Evolutionary conservation across 2,888 invertebrate genomes (phyloP), one percentile per base, ranked within the genome.

Genomic region (Phyllotreta striolata): DNA sequence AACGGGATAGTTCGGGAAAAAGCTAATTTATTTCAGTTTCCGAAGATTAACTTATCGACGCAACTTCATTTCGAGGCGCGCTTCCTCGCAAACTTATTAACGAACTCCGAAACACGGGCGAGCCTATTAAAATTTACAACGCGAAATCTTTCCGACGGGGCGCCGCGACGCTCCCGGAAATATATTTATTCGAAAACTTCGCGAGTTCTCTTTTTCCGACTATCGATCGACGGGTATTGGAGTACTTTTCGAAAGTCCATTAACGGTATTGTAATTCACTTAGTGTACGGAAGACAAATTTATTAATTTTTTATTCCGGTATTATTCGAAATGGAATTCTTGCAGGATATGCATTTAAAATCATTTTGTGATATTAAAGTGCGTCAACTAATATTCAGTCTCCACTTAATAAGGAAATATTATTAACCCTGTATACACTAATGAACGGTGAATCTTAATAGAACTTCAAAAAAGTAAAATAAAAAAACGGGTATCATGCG

Each of bases 21-120:
- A 60, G 44, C 61, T 61, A 44, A 61, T 61, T 61, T 38, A 55
- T 61, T 61, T 55, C 38, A 44, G 56, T 56, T 54, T 55, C 14
- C 7, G 12, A 54, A 54, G 44, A 44, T 54, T 61, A 43, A 54
- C 61, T 61, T 44, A 61, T 55, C 46, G 54, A 46, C 55, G 14
- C 40, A 35, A 61, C 46, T 55, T 38, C 38, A 58, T 55, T 46
- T 39, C 24, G 24, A 47, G 46, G 38, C 46, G 38, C 24, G 37
- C 41, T 41, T 61, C 55, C 44, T 55, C 39, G 38, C 37, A 47
- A 61, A 61, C 52, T 61, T 55, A 55, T 61, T 38, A 61, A 47
- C 54, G 24, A 61, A 55, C 54, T 54, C 52, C 37, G 38, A 46
- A 56, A 56, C 43, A 38, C 46, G 35, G 44, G 43, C 39, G 24